Evolutionary conservation across 2,888 invertebrate species (phyloP).

Genomic region (Thumatha senex): DNA sequence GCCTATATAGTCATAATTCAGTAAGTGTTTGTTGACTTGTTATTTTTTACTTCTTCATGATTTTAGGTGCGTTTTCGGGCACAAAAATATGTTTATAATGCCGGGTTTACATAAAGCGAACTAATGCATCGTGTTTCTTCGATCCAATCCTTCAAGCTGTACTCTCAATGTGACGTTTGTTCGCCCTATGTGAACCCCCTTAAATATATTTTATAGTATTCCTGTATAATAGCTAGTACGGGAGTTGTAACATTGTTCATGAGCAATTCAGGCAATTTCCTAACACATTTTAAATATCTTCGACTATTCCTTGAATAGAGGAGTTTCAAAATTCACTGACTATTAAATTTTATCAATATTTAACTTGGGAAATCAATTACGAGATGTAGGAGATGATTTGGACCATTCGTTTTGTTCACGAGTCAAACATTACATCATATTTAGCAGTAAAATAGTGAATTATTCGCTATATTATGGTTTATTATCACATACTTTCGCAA

Average conservation of each 20-base stretch:
- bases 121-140: too few species aligned
- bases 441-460: too few species aligned
- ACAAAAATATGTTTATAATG: slow-evolving; percentile 44
- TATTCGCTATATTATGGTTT: too few species aligned
- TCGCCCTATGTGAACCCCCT: neutral
- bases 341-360: neutral
- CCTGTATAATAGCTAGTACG: slow-evolving; percentile 23
- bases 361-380: too few species aligned
- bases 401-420: too few species aligned
- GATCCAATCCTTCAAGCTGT: too few species aligned
- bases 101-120: too few species aligned
- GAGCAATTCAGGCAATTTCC: neutral
- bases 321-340: neutral
- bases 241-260: slow-evolving; percentile 32
- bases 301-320: neutral
- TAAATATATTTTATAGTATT: slow-evolving; percentile 8
- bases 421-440: too few species aligned
- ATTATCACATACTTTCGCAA: too few species aligned
- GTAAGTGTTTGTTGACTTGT: slow-evolving; percentile 52
- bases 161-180: too few species aligned
- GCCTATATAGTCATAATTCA: slow-evolving; percentile 34
- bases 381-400: too few species aligned
- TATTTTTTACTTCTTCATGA: slow-evolving; percentile 44
- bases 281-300: neutral
- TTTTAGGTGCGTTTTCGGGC: slow-evolving; percentile 50